phyloP scores from a whole-genome alignment of 2,797 vertebrate genomes.

The Phrynocephalus forsythii region DNA sequence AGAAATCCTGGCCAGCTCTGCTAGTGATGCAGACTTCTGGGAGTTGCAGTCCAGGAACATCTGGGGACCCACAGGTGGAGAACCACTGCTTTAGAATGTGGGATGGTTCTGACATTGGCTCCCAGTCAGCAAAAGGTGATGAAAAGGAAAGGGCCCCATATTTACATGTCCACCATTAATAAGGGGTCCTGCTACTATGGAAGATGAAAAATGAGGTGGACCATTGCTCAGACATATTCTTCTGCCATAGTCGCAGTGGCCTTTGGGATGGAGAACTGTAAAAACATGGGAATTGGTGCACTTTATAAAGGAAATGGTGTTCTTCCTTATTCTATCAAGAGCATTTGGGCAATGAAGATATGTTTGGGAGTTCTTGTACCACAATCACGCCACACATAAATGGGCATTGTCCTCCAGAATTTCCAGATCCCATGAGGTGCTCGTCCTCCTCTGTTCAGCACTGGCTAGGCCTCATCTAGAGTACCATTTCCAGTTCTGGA shows the following conservation, averaged over 20 bases:
- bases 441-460: no score
- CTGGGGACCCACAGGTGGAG: no score
- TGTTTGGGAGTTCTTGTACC: background rate
- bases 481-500: no score
- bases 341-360: no score
- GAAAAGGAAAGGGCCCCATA: constrained; percentile 5
- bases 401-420: no score
- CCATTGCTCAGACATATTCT: constrained; percentile 16
- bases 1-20: no score
- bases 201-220: background rate
- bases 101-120: background rate
- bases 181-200: constrained; percentile 21
- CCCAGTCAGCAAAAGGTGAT: background rate
- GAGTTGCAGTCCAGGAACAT: no score
- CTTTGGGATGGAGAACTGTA: constrained; percentile 30
- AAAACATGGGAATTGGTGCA: constrained; percentile 40
- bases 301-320: background rate
- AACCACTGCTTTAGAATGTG: background rate
- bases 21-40: no score
- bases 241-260: constrained; percentile 26
- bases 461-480: no score
- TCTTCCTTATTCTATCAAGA: no score
- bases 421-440: no score
- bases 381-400: no score
- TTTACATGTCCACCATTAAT: constrained; percentile 33